These are phyloP conservation scores for Sturnus vulgaris DNA, from an alignment of 2,113 vertebrate genomes.

Conservation along the genomic window DNA sequence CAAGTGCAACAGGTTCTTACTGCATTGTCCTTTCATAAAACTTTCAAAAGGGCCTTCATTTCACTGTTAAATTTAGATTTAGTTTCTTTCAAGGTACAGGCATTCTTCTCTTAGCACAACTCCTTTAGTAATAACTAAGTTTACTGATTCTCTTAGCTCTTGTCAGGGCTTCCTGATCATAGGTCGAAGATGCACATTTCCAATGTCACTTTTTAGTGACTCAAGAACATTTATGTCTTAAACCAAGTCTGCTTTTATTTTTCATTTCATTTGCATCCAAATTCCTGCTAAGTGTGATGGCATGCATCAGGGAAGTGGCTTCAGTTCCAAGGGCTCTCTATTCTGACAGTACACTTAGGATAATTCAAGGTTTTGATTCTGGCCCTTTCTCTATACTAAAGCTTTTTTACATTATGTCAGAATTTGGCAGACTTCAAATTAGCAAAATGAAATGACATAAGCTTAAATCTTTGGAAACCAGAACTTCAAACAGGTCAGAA, in stretches of 20 bases:
- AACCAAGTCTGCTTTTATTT: not conserved
- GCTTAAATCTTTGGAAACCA: not conserved
- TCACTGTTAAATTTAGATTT: not conserved
- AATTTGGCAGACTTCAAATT: not conserved
- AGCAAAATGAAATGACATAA: not conserved
- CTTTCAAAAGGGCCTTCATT: not conserved
- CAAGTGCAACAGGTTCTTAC: not conserved
- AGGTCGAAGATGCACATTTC: not conserved
- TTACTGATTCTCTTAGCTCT: not conserved
- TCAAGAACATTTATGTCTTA: not conserved
- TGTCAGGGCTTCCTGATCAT: not conserved
- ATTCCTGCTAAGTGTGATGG: not conserved
- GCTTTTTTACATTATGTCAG: conserved; percentile 19
- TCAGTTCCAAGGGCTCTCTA: not conserved
- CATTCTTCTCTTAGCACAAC: not conserved
- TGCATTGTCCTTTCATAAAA: not conserved
- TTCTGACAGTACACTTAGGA: not conserved
- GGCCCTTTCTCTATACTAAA: not conserved
- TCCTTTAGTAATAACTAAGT: not conserved
- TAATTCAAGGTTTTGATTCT: not conserved
- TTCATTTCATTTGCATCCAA: not conserved
- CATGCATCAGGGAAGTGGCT: not conserved
- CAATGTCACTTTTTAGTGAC: not conserved
- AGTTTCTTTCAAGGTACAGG: not conserved
- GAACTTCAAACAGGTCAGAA: not conserved